Conservation (phyloP, 2,888 invertebrate species). For the Leuctra nigra region DNA sequence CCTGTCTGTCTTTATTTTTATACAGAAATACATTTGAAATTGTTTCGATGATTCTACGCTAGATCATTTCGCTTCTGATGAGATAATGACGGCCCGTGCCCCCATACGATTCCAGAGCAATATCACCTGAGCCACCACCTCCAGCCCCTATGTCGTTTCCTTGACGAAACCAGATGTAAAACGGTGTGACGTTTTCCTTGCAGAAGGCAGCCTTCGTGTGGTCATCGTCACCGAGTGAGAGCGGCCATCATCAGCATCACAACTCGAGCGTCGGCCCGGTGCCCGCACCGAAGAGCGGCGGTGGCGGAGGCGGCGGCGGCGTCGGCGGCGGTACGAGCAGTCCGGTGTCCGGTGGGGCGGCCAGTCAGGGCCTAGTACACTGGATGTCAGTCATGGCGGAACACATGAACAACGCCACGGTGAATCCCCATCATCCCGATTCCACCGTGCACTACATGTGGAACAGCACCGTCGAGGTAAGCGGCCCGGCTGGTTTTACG, state of each 20-base stretch:
- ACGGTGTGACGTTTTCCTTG: constrained; percentile 33
- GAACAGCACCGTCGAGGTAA: constrained; percentile 39
- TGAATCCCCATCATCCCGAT: constrained; percentile 50
- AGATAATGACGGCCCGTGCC: too few species aligned
- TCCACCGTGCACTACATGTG: constrained; percentile 61
- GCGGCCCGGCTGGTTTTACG: too few species aligned
- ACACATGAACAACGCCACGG: constrained; percentile 63
- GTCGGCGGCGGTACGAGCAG: constrained; percentile 2
- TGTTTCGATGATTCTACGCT: too few species aligned
- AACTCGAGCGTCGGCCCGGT: constrained; percentile 15
- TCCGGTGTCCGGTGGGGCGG: constrained; percentile 36
- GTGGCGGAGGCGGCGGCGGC: too few species aligned
- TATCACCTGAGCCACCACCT: too few species aligned
- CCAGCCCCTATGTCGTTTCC: background rate
- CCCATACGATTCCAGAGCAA: too few species aligned
- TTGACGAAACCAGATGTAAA: background rate
- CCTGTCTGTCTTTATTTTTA: too few species aligned
- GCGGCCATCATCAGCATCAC: constrained; percentile 25
- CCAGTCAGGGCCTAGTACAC: constrained; percentile 78
- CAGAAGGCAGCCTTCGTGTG: constrained; percentile 49
- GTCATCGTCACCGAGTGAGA: constrained; percentile 43
- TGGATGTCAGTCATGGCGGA: constrained; percentile 98
- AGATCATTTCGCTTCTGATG: too few species aligned
- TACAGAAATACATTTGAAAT: too few species aligned
- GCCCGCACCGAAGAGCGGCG: constrained; percentile 10